Evolutionary conservation across 2,113 vertebrate genomes (phyloP), one percentile per base, ranked within the genome.

Genomic region (Typhlomys cinereus): DNA sequence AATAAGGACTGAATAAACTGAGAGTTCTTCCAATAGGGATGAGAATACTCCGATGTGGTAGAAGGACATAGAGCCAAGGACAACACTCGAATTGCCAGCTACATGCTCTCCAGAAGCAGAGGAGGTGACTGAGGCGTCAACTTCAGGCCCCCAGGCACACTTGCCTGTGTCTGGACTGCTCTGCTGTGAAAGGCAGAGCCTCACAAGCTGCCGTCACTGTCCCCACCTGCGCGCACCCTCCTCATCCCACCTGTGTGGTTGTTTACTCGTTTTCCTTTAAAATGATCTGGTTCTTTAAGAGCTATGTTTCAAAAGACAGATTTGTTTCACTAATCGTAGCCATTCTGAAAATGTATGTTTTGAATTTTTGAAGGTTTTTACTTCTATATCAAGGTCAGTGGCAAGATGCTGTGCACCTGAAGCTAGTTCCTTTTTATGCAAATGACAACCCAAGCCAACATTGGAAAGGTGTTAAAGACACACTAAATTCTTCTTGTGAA

Each of bases 181-280:
- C 23, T 0, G 5, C 61, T 12, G 25, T 13, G 31, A 14, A 59
- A 71, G 69, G 62, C 13, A 48, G 52, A 1, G 29, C 50, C 57
- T 54, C 17, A 31, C 21, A 4, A 50, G 41, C 36, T 36, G n/a
- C 1, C 17, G 31, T 34, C 29, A 13, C 9, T 27, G 41, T 10
- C 54, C 34, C 61, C 31, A 44, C 6, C 27, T 34, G 36, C 75
- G 29, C 13, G 8, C 4, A 34, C 36, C 25, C 57, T 89, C 18
- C 41, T 84, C 48, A 11, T 57, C 34, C 61, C 4, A 54, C 57
- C 61, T 27, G 8, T 39, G 3, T 34, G 48, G 10, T 5, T 34
- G 44, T 70, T 90, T 67, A 76, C n/a, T 74, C 50, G 10, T 79
- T 88, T 83, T 67, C 80, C 67, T 66, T 86, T 70, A 73, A 75